Conservation (phyloP, 1,140 invertebrate species). For the Aradophagus sp. region DNA sequence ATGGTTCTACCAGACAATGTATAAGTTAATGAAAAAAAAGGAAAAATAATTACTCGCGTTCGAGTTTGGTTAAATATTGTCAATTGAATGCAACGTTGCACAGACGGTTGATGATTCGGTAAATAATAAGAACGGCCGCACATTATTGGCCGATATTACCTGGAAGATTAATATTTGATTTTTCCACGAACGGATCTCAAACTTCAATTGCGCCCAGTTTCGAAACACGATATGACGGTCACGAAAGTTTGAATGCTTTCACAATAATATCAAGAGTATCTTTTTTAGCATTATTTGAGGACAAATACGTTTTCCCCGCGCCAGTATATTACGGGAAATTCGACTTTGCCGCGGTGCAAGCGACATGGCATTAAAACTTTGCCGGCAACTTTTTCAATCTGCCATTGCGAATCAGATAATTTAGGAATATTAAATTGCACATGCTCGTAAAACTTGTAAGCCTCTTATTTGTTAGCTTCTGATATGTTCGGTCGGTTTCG, state of each 20-base stretch:
- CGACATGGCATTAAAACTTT: constrained; percentile 13
- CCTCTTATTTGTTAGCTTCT: constrained; percentile 17
- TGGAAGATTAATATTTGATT: constrained; percentile 1
- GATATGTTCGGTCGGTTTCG: background rate
- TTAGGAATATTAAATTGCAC: constrained; percentile 21
- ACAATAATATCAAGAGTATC: constrained; percentile 24
- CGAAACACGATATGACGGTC: constrained; percentile 13
- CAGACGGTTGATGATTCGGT: background rate
- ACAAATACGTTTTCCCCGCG: constrained; percentile 17
- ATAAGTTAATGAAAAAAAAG: too few species aligned
- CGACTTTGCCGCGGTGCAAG: constrained; percentile 1
- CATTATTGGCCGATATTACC: background rate
- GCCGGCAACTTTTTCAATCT: constrained; percentile 28
- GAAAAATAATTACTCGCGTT: background rate
- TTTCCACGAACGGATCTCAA: constrained; percentile 3
- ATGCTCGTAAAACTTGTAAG: constrained; percentile 12
- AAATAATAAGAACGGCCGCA: background rate
- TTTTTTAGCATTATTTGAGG: constrained; percentile 29
- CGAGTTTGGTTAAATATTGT: too few species aligned
- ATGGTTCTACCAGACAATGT: too few species aligned
- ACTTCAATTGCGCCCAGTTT: constrained; percentile 6
- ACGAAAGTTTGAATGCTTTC: constrained; percentile 21
- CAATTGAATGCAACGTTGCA: background rate
- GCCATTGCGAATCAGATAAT: constrained; percentile 17
- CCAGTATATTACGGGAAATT: constrained; percentile 12